phyloP scores from a whole-genome alignment of 2,113 vertebrate genomes.

The Corythornis madagascariensis region DNA sequence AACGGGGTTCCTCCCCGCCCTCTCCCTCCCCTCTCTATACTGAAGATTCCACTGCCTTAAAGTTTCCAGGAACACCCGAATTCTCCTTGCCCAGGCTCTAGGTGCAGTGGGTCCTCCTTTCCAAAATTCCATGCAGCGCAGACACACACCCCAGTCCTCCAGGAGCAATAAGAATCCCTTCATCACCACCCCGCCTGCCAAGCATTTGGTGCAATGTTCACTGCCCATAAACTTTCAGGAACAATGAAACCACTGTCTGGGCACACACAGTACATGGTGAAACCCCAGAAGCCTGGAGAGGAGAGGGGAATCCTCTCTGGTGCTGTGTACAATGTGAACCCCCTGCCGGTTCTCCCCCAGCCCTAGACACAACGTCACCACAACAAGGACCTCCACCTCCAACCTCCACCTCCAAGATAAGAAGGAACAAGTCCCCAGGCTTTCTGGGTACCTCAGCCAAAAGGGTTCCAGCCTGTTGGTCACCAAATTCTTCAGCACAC shows the following conservation, averaged over 20 bases:
- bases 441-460: neutral
- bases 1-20: neutral
- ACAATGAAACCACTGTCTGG: neutral
- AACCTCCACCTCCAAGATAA: neutral
- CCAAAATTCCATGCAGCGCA: neutral
- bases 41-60: neutral
- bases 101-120: neutral
- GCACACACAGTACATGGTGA: neutral
- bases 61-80: neutral
- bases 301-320: neutral
- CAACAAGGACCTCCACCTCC: neutral
- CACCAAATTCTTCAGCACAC: neutral
- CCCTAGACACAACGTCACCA: neutral
- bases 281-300: accelerated
- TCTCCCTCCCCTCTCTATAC: too few relatives aligned
- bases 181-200: accelerated
- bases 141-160: neutral
- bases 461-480: neutral
- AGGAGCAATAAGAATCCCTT: neutral
- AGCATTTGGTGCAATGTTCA: too few relatives aligned
- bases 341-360: accelerated
- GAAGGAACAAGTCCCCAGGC: neutral
- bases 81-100: neutral
- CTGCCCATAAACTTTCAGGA: neutral
- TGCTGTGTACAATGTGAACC: neutral